A percentile compares a stretch with the other conserved stretches of the same genome.
Evolutionary conservation across 2,113 vertebrate genomes (phyloP).

Genomic region (Capreolus pygargus): DNA sequence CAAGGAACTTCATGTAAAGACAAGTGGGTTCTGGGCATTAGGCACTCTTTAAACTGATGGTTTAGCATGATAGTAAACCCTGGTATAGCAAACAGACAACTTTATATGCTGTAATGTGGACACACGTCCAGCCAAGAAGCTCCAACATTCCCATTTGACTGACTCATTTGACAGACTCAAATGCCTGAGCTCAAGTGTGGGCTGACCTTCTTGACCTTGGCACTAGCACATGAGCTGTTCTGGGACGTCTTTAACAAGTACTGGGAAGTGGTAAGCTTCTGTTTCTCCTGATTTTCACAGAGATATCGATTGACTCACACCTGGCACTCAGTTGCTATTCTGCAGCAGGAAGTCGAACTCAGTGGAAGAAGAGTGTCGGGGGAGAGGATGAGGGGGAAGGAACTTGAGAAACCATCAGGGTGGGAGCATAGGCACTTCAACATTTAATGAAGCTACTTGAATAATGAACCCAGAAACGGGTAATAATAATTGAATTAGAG

Average conservation of each 20-base stretch:
- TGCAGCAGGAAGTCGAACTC: background rate
- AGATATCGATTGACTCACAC: background rate
- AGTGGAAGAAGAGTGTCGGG: background rate
- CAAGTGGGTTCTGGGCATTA: background rate
- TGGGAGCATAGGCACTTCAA: background rate
- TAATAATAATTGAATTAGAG: background rate
- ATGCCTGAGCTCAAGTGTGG: background rate
- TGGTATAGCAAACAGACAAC: background rate
- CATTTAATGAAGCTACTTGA: background rate
- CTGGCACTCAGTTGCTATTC: background rate
- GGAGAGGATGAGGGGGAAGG: background rate
- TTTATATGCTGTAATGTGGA: background rate
- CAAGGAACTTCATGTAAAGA: background rate
- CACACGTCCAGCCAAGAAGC: background rate
- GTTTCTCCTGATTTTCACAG: background rate
- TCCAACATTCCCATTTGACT: background rate
- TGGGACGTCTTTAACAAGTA: background rate
- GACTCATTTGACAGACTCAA: constrained; percentile 9
- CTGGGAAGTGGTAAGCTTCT: background rate
- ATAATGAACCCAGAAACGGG: background rate
- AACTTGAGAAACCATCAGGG: background rate
- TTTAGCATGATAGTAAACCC: background rate
- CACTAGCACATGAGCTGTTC: background rate
- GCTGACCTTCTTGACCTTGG: constrained; percentile 14
- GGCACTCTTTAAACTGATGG: background rate